Conservation (phyloP, 2,797 vertebrate species). For the Coracias cyanogaster region DNA sequence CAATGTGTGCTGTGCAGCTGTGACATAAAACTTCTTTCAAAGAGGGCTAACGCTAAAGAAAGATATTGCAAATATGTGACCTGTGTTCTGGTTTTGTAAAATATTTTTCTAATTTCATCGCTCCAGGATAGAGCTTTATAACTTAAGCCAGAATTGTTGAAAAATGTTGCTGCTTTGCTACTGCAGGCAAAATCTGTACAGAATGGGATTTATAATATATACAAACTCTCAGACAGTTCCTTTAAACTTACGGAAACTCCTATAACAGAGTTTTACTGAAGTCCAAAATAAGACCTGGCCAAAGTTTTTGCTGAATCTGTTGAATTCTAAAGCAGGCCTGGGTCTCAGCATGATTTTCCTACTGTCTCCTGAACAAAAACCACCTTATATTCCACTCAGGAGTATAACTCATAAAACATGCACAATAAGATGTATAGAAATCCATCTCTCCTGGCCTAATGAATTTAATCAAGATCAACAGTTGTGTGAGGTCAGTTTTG, state of each 20-base stretch:
- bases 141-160: constrained; percentile 51
- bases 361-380: constrained; percentile 66
- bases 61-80: constrained; percentile 27
- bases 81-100: constrained; percentile 36
- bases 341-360: constrained; percentile 64
- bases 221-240: constrained; percentile 67
- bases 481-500: constrained; percentile 72
- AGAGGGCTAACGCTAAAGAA: not conserved
- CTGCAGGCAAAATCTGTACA: constrained; percentile 58
- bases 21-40: constrained; percentile 54
- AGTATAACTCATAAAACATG: constrained; percentile 61
- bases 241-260: constrained; percentile 71
- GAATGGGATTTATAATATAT: constrained; percentile 69
- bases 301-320: constrained; percentile 67
- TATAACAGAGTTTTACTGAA: constrained; percentile 66
- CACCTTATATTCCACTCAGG: constrained; percentile 63
- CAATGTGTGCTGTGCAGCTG: constrained; percentile 55
- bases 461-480: constrained; percentile 68
- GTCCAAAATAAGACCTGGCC: constrained; percentile 61
- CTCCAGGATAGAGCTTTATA: constrained; percentile 48
- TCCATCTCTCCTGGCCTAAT: constrained; percentile 44
- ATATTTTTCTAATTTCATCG: constrained; percentile 52
- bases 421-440: constrained; percentile 64
- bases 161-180: constrained; percentile 61
- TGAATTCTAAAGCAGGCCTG: constrained; percentile 66